Evolutionary conservation across 1,140 invertebrate species (phyloP), one percentile per base, ranked within the genome.

Genomic region (Plutomurus gul): DNA sequence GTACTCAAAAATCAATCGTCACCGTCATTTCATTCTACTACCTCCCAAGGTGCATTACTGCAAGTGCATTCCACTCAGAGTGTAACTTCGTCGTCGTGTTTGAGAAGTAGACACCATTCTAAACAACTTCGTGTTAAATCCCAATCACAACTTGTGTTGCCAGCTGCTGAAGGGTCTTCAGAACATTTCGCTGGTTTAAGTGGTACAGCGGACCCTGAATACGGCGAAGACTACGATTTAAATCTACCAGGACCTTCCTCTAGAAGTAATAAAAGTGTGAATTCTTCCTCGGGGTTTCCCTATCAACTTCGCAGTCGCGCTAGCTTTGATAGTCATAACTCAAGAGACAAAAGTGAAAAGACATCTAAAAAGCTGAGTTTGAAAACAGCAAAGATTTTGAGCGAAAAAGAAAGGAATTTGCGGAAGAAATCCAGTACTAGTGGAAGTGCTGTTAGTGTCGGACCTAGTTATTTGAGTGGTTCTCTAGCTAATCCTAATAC

Each of bases 401-500:
- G 80, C 43, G 80, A 81, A 18, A 83, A 83, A 74, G 82, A 83
- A 47, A 81, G 51, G 56, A 73, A 49, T 73, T 79, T 83, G 33
- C 8, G 71, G 49, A 74, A 81, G 46, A 79, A 79, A 33, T 25
- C 40, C 51, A 18, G 6, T 20, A 60, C 16, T 16, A 20, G 75
- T 49, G 27, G 70, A 51, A 60, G 46, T 56, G 20, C 39, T 36
- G 43, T 13, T 51, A 49, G 36, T 76, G 8, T 33, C 13, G 75
- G 75, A 33, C 16, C 27, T 7, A 39, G 18, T 27, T 36, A 30
- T 30, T 33, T 33, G 18, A 76, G 43, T 56, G 56, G 47, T 73
- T 40, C 25, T 36, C 25, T 30, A 30, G 47, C 72, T 18, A 47
- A 22, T n/a, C 25, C 40, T 13, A 25, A 47, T 22, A 10, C 72